Evolutionary conservation across 2,113 vertebrate genomes (phyloP).

Genomic region (Caracal caracal): DNA sequence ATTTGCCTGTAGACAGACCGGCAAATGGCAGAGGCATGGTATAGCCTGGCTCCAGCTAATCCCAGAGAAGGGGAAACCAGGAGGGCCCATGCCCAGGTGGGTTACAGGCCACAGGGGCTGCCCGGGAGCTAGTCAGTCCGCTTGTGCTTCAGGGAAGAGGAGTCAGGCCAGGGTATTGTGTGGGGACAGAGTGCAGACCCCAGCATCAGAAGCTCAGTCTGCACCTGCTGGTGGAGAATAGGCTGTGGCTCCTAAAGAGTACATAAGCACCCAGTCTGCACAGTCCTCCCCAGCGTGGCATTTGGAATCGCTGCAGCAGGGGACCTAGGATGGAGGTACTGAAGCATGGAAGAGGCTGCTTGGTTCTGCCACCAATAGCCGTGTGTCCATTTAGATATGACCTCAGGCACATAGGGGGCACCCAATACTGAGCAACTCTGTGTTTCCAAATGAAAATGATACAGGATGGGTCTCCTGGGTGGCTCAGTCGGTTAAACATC

Average conservation of each 20-base stretch:
- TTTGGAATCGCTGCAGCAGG: not conserved
- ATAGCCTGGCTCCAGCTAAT: not conserved
- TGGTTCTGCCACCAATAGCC: not conserved
- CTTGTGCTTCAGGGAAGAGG: not conserved
- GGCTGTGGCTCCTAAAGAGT: accelerated
- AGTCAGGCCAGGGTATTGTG: not conserved
- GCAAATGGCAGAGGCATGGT: not conserved
- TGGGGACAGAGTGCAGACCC: not conserved
- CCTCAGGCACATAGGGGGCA: not conserved
- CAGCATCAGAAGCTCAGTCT: not conserved
- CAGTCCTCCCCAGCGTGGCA: not conserved
- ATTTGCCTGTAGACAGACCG: no score
- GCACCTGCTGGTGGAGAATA: no score
- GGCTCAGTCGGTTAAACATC: no score
- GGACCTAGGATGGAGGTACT: not conserved
- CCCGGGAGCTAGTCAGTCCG: not conserved
- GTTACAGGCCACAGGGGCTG: not conserved
- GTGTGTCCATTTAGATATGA: not conserved
- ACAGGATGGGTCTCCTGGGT: not conserved
- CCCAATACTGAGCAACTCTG: not conserved
- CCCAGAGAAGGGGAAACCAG: not conserved
- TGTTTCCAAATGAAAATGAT: not conserved
- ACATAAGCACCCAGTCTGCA: not conserved
- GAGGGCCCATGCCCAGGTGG: not conserved
- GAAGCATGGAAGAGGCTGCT: not conserved